Percentiles rank a stretch among this genome's conserved stretches.
These are phyloP conservation scores for Stenichneumon culpator DNA, from an alignment of 2,888 invertebrate genomes.

Conservation along the genomic window DNA sequence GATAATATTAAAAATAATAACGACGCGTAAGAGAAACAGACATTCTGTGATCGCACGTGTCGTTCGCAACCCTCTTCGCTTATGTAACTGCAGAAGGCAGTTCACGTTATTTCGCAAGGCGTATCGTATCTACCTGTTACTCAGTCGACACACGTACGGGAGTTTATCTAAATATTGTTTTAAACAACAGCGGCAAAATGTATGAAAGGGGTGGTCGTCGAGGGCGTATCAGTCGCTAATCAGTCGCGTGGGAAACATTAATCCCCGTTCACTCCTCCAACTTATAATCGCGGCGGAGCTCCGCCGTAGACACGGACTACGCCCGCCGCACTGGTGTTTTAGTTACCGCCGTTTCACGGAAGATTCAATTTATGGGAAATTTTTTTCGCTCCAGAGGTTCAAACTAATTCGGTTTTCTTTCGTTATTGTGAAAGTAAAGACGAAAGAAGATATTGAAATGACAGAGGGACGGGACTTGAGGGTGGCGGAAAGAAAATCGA, in stretches of 20 bases:
- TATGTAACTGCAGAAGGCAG: conserved; percentile 17
- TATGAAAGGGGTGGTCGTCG: conserved; percentile 60
- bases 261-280: conserved; percentile 60
- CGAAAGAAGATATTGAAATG: conserved; percentile 20
- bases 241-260: conserved; percentile 79
- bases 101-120: conserved; percentile 66
- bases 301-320: conserved; percentile 8
- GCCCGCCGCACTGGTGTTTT: background rate
- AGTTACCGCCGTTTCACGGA: conserved; percentile 13
- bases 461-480: conserved; percentile 15
- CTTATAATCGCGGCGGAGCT: conserved; percentile 10
- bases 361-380: conserved; percentile 40
- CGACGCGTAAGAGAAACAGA: background rate
- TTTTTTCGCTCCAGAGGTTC: conserved; percentile 46
- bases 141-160: conserved; percentile 76
- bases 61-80: conserved; percentile 20
- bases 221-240: conserved; percentile 69
- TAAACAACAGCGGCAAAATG: conserved; percentile 53
- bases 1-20: background rate
- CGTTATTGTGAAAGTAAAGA: conserved; percentile 54
- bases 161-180: conserved; percentile 79
- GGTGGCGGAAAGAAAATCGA: conserved; percentile 52
- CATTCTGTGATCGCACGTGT: conserved; percentile 35
- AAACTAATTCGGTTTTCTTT: conserved; percentile 55
- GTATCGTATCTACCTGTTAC: conserved; percentile 61